These are phyloP conservation scores for Loxodonta africana DNA, from an alignment of 2,113 vertebrate genomes.

Conservation along the genomic window DNA sequence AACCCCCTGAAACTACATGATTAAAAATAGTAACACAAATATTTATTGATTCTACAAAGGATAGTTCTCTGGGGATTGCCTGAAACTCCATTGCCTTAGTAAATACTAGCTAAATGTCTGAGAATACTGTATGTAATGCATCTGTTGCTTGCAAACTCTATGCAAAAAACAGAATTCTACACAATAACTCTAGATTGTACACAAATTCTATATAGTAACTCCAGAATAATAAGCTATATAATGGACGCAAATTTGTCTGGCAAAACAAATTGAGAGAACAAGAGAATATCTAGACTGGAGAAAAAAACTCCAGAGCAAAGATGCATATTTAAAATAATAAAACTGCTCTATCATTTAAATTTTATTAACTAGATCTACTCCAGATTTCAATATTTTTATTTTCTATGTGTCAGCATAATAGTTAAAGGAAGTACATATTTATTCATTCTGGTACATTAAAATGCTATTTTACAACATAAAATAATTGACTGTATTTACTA, in stretches of 20 bases:
- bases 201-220: conserved; percentile 7
- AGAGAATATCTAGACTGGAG: neutral
- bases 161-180: conserved; percentile 3
- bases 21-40: neutral
- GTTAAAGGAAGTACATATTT: conserved; percentile 30
- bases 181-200: conserved; percentile 1
- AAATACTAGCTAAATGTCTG: conserved; percentile 36
- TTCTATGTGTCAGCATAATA: conserved; percentile 59
- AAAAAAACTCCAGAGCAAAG: neutral
- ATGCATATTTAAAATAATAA: conserved; percentile 21
- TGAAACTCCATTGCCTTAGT: conserved; percentile 30
- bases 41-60: neutral
- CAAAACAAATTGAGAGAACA: conserved; percentile 7
- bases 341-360: conserved; percentile 10
- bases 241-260: neutral
- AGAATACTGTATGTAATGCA: neutral
- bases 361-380: conserved; percentile 46
- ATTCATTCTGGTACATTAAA: conserved; percentile 58
- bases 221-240: conserved; percentile 28
- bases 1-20: neutral
- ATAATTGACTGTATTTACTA: conserved; percentile 5
- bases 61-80: neutral
- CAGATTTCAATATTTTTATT: conserved; percentile 61
- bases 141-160: neutral
- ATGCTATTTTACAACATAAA: conserved; percentile 62